Base-by-base conservation (phyloP, 2,888 invertebrate species). In the Ennomos erosarius region DNA sequence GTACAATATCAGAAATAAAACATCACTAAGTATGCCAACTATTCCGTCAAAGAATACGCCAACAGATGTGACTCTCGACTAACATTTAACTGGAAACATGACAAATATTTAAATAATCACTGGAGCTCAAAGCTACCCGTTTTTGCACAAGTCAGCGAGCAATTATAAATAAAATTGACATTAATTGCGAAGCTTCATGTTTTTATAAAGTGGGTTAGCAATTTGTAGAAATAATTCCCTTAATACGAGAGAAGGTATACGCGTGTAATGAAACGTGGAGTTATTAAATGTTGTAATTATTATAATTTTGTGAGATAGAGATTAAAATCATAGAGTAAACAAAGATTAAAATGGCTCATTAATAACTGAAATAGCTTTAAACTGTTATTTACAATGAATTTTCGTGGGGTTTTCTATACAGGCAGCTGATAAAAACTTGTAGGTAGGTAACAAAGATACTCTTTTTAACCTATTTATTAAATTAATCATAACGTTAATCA, bases 81-180 rank as follows among this genome's bases (percentile, higher is more conserved):
- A 69, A 71, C 68, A 65, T 57, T 69, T 65, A 53, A 65, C 57
- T 47, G 43, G 59, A 74, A 69, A 73, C 44, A 55, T 43, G 47
- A 9, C 35, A 55, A 74, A 68, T 73, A 78, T 78, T 74, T 75
- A 68, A 67, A 73, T 69, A 70, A 73, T 67, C 65, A 55, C 65
- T 68, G 69, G 66, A 74, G 68, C 69, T 72, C 75, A 69, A 70
- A 73, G 45, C 71, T 44, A 55, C 57, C 51, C 47, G 64, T 68
- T 65, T 67, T 64, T 65, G 73, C 69, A 73, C 69, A 59, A 53
- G 76, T 59, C 62, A 67, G 62, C 56, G 70, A 50, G 73, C 79
- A 87, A 90, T 90, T 89, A 89, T 86, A 87, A 86, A 86, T 82
- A 84, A 88, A 88, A 90, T 89, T 88, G 88, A 86, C 88, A 89